Evolutionary conservation across 1,140 invertebrate genomes (phyloP).

Genomic region (Limonius californicus): DNA sequence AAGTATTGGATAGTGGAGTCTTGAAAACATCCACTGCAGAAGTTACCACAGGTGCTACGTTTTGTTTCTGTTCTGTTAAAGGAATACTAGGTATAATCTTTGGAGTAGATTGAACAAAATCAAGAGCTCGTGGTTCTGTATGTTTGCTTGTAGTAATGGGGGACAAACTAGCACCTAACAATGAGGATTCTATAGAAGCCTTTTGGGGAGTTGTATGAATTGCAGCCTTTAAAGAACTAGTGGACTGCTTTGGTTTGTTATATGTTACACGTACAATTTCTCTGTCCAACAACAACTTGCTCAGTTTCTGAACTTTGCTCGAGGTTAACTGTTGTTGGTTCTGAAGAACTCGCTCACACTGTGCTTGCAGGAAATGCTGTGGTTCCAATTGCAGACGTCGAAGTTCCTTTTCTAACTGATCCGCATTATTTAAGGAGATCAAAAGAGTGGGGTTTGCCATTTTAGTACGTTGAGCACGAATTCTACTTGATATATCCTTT

Average conservation of each 20-base stretch:
- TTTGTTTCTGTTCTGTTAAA: neutral
- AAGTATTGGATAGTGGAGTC: neutral
- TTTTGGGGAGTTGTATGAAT: neutral
- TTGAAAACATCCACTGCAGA: neutral
- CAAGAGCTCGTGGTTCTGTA: conserved; percentile 20
- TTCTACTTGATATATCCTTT: conserved; percentile 38
- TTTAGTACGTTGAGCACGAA: conserved; percentile 26
- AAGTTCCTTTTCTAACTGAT: conserved; percentile 35
- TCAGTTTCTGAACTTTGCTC: conserved; percentile 31
- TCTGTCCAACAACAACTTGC: conserved; percentile 29
- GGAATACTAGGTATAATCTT: neutral
- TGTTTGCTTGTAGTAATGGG: conserved; percentile 24
- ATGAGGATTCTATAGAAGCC: conserved; percentile 18
- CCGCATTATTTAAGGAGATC: conserved; percentile 26
- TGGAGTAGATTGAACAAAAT: conserved; percentile 35
- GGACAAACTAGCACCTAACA: conserved; percentile 23
- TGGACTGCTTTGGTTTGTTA: conserved; percentile 35
- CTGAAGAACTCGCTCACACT: conserved; percentile 33
- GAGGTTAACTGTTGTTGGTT: conserved; percentile 30
- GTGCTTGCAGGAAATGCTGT: conserved; percentile 27
- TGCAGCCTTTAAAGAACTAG: conserved; percentile 6
- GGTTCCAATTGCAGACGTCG: conserved; percentile 32
- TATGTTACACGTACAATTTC: conserved; percentile 28
- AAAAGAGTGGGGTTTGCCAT: conserved; percentile 26
- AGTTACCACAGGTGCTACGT: conserved; percentile 2